Conservation (phyloP, 2,113 vertebrate genomes). For the Leptosomus discolor region DNA sequence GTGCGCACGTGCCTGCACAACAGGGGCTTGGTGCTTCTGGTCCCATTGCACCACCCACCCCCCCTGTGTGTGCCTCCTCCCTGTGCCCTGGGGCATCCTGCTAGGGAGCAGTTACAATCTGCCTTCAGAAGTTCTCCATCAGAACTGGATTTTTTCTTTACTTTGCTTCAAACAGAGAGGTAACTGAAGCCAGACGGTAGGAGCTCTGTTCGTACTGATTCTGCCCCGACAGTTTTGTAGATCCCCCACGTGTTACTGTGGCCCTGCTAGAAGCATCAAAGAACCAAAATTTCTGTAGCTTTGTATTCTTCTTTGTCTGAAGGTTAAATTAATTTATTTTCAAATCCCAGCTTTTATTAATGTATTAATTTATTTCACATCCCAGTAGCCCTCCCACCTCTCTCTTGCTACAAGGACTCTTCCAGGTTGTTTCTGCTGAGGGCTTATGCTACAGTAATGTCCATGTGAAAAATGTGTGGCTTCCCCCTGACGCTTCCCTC, state of each 20-base stretch:
- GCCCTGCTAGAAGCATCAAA: background rate
- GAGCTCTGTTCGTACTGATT: background rate
- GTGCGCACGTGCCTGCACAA: accelerated
- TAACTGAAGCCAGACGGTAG: background rate
- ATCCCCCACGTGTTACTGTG: background rate
- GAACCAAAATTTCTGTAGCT: background rate
- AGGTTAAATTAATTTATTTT: background rate
- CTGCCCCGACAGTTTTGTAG: background rate
- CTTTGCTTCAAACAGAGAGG: background rate
- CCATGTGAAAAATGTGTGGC: background rate
- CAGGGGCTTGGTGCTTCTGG: background rate
- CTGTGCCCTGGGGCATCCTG: background rate
- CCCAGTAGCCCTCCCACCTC: background rate
- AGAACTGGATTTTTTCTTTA: background rate
- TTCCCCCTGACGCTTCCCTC: background rate
- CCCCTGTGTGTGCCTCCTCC: background rate
- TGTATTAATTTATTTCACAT: background rate
- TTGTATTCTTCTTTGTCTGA: background rate
- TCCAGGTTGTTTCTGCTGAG: background rate
- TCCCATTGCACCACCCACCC: background rate
- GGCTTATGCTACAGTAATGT: background rate
- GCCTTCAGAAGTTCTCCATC: background rate
- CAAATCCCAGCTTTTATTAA: background rate
- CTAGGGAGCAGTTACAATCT: background rate
- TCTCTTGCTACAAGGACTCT: background rate